These are phyloP conservation scores for Mormyrus lacerda DNA, from an alignment of 2,113 vertebrate genomes.

Conservation along the genomic window DNA sequence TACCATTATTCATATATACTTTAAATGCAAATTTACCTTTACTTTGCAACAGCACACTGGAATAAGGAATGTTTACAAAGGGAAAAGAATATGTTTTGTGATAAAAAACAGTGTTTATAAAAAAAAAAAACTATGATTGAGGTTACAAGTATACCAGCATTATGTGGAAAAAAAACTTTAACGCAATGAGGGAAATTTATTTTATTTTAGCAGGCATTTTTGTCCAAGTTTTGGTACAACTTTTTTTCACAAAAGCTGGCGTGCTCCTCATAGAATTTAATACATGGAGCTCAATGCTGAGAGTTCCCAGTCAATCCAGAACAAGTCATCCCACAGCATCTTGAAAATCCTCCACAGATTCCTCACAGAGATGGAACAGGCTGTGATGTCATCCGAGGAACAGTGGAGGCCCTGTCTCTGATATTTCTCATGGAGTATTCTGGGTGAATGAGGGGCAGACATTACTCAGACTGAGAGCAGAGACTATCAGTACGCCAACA, in stretches of 20 bases:
- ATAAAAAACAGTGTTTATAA: neutral
- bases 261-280: neutral
- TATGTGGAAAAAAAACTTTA: neutral
- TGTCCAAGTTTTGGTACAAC: neutral
- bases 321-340: constrained; percentile 44
- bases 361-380: constrained; percentile 48
- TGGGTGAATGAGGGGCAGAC: constrained; percentile 70
- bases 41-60: neutral
- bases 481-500: constrained; percentile 62
- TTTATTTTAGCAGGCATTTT: neutral
- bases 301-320: neutral
- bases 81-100: neutral
- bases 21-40: neutral
- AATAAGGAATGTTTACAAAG: neutral
- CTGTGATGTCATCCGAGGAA: constrained; percentile 70
- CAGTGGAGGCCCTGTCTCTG: constrained; percentile 54
- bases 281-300: neutral
- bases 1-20: neutral
- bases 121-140: neutral
- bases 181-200: neutral
- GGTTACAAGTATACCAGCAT: neutral
- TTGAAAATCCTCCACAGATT: constrained; percentile 36
- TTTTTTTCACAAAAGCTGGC: neutral
- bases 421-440: constrained; percentile 54
- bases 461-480: constrained; percentile 70